Evolutionary conservation across 2,113 vertebrate species (phyloP).

Genomic region (Cryptomyrus ogoouensis): DNA sequence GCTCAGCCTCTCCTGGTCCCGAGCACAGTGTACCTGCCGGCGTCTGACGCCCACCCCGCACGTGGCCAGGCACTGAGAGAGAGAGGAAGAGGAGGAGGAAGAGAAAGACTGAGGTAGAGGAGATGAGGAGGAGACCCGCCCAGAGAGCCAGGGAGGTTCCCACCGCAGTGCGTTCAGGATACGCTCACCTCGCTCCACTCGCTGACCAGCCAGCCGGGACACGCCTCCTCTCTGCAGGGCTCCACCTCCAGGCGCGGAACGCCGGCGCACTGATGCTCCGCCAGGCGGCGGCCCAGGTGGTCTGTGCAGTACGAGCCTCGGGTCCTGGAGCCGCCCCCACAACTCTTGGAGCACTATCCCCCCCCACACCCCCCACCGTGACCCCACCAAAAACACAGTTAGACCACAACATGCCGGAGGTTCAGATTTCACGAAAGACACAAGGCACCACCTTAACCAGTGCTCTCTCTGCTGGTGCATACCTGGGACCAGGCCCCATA

Average conservation of each 20-base stretch:
- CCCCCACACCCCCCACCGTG: not conserved
- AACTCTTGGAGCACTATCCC: conserved; percentile 81
- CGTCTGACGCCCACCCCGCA: conserved; percentile 81
- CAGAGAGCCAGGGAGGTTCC: not conserved
- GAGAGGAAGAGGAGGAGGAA: not conserved
- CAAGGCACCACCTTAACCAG: not conserved
- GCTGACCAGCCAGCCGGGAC: conserved; percentile 77
- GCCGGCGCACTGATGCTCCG: conserved; percentile 72
- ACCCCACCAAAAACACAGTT: not conserved
- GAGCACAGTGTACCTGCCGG: conserved; percentile 75
- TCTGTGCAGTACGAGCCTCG: conserved; percentile 84
- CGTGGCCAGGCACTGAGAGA: conserved; percentile 75
- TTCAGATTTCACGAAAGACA: too few relatives aligned
- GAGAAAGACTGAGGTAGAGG: not conserved
- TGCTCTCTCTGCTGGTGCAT: conserved; percentile 16
- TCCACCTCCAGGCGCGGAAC: conserved; percentile 61
- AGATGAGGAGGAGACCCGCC: not conserved
- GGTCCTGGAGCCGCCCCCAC: conserved; percentile 70
- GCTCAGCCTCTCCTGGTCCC: conserved; percentile 66
- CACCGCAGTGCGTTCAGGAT: too few relatives aligned
- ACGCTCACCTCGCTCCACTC: conserved; percentile 85
- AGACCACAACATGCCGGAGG: not conserved
- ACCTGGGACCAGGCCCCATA: conserved; percentile 94
- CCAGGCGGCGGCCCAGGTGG: conserved; percentile 74
- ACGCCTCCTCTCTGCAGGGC: conserved; percentile 74